These are phyloP conservation scores for Hystrix brachyura DNA, from an alignment of 2,113 vertebrate genomes.

Conservation along the genomic window DNA sequence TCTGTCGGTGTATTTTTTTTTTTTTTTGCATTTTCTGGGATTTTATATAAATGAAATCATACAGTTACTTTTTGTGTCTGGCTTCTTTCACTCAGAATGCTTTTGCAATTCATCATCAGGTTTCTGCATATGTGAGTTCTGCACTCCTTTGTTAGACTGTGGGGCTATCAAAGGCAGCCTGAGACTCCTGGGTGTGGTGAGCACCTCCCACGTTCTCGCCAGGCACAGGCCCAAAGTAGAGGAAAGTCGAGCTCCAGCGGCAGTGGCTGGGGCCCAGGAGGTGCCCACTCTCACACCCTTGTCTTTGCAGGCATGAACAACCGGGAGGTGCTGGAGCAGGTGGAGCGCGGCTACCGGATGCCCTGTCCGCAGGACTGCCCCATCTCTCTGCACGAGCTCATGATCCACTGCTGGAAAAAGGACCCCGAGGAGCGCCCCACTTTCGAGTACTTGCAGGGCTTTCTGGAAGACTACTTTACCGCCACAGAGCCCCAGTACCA, in stretches of 20 bases:
- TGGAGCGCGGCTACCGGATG: slow-evolving; percentile 98
- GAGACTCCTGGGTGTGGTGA: too few species aligned
- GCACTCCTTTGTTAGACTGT: background rate
- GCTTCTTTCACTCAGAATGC: background rate
- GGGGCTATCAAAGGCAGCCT: background rate
- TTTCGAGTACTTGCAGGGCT: slow-evolving; percentile 98
- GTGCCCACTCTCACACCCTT: background rate
- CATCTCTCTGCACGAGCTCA: slow-evolving; percentile 97
- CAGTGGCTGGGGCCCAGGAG: background rate
- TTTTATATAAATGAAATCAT: slow-evolving; percentile 44
- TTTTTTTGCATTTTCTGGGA: slow-evolving; percentile 31
- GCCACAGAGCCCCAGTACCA: slow-evolving; percentile 99
- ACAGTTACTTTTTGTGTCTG: slow-evolving; percentile 34
- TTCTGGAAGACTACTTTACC: slow-evolving; percentile 99
- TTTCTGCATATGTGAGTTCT: background rate
- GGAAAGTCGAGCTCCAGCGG: background rate
- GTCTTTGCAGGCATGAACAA: slow-evolving; percentile 96
- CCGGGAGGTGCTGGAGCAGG: slow-evolving; percentile 99
- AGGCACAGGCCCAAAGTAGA: too few species aligned
- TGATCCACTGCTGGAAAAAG: slow-evolving; percentile 99
- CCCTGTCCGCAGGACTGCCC: slow-evolving; percentile 98
- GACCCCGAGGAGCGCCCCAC: slow-evolving; percentile 98
- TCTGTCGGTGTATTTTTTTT: background rate
- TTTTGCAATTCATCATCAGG: background rate
- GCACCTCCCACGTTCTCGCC: background rate